Percentiles rank a stretch among this genome's conserved stretches.
These are phyloP conservation scores for Phalacrocorax carbo DNA, from an alignment of 2,113 vertebrate species.

Conservation along the genomic window DNA sequence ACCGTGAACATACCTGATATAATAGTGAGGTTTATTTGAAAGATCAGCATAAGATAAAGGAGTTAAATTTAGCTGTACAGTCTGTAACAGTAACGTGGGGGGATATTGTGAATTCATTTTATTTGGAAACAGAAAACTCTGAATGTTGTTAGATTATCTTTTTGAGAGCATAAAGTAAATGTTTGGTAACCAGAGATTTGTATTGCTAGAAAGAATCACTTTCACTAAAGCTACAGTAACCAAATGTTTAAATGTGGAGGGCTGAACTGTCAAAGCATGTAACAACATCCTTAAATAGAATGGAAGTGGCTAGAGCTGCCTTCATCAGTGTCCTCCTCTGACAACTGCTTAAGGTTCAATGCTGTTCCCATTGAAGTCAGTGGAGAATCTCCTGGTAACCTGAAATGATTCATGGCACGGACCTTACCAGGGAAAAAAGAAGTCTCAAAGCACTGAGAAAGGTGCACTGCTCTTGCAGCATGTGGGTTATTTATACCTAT, in stretches of 20 bases:
- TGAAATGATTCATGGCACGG: neutral
- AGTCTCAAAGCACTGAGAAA: neutral
- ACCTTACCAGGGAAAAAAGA: neutral
- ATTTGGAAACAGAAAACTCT: slow-evolving; percentile 67
- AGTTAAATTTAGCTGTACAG: slow-evolving; percentile 65
- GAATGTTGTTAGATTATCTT: slow-evolving; percentile 67
- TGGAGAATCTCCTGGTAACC: neutral
- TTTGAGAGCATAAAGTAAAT: slow-evolving; percentile 67
- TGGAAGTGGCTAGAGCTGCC: neutral
- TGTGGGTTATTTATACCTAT: accelerated
- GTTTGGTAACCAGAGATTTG: slow-evolving; percentile 68
- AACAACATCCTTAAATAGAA: slow-evolving; percentile 64
- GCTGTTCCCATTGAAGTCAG: neutral
- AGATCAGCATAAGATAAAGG: slow-evolving; percentile 67
- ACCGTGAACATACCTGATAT: slow-evolving; percentile 69
- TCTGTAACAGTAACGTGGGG: slow-evolving; percentile 45
- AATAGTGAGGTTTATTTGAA: slow-evolving; percentile 64
- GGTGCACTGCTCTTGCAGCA: neutral
- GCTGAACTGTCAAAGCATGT: slow-evolving; percentile 60
- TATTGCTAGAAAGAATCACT: slow-evolving; percentile 63
- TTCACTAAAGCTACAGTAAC: slow-evolving; percentile 60
- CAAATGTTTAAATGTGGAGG: slow-evolving; percentile 24
- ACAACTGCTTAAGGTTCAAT: neutral
- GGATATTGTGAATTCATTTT: slow-evolving; percentile 58
- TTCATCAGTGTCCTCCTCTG: neutral